Evolutionary conservation across 2,113 vertebrate genomes (phyloP), one percentile per base, ranked within the genome.

Genomic region (Sapajus apella): DNA sequence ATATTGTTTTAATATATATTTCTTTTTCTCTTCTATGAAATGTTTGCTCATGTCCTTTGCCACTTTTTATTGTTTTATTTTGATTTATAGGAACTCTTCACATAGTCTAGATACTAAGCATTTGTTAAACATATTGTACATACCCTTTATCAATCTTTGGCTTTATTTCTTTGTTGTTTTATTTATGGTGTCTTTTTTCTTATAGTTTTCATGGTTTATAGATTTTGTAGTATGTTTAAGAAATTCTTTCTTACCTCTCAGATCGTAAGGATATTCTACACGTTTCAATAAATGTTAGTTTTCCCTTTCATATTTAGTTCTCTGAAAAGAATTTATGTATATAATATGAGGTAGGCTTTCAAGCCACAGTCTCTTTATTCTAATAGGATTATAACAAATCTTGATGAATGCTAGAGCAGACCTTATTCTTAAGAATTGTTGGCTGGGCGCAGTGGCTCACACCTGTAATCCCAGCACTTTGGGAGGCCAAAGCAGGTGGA

Each of bases 1-100:
- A 10, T 85, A 50, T 50, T 80, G 5, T 43, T 94, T 89, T 47
- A 56, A n/a, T 72, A 23, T 96, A 5, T 64, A 83, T 87, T 94
- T 95, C 32, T 47, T 82, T 94, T 94, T 87, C 23, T 43, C 61
- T 87, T 93, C 52, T 83, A 11, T 95, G 32, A 89, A 95, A 89
- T 94, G 35, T 76, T 47, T 64, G 3, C 7, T 82, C 2, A 7
- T 92, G 27, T 73, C 32, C 21, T 68, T 94, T 82, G 37, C 37
- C 55, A 80, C 40, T 68, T 73, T 80, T 70, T 66, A 43, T 68
- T 84, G 68, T 73, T 76, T 91, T 95, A 81, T 61, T 56, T 97
- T 92, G 68, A 77, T 89, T 93, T 94, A 1, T 94, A 76, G 64
- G 35, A 58, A 80, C 45, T 94, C 40, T 81, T 89, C 89, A 52